Evolutionary conservation across 2,113 vertebrate species (phyloP).

Genomic region (Anguilla rostrata): DNA sequence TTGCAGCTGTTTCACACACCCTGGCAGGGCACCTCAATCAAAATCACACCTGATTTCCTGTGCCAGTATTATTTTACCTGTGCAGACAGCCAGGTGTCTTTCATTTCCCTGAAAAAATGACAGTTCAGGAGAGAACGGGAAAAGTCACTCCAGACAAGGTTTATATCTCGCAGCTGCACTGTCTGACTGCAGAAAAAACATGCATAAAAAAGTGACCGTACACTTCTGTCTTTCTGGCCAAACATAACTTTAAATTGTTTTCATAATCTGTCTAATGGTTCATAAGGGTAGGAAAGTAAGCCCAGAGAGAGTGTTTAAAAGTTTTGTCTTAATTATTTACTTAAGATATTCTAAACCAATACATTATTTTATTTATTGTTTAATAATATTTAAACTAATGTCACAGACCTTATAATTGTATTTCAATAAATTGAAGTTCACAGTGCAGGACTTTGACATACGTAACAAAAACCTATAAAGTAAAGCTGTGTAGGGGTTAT

Average conservation of each 20-base stretch:
- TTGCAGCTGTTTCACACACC: conserved; percentile 69
- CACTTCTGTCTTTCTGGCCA: conserved; percentile 55
- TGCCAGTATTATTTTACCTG: conserved; percentile 66
- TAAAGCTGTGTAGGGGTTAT: background rate
- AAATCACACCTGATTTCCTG: conserved; percentile 61
- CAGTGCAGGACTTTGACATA: conserved; percentile 10
- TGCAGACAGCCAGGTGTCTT: conserved; percentile 65
- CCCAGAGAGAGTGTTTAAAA: conserved; percentile 40
- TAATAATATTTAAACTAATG: conserved; percentile 38
- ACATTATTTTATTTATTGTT: conserved; percentile 42
- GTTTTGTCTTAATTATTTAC: conserved; percentile 41
- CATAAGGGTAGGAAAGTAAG: conserved; percentile 56
- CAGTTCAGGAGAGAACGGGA: conserved; percentile 48
- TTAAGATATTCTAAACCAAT: conserved; percentile 31
- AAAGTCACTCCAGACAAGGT: conserved; percentile 60
- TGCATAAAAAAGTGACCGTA: conserved; percentile 39
- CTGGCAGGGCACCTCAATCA: conserved; percentile 65
- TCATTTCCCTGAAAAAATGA: conserved; percentile 52
- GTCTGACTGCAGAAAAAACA: conserved; percentile 42
- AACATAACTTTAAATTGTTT: conserved; percentile 70
- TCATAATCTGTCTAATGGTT: conserved; percentile 65
- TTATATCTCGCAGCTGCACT: conserved; percentile 68
- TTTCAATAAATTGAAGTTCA: conserved; percentile 32
- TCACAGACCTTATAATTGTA: conserved; percentile 37
- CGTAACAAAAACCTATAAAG: background rate